phyloP scores from a whole-genome alignment of 2,888 invertebrate genomes.

The Aethes cnicana region DNA sequence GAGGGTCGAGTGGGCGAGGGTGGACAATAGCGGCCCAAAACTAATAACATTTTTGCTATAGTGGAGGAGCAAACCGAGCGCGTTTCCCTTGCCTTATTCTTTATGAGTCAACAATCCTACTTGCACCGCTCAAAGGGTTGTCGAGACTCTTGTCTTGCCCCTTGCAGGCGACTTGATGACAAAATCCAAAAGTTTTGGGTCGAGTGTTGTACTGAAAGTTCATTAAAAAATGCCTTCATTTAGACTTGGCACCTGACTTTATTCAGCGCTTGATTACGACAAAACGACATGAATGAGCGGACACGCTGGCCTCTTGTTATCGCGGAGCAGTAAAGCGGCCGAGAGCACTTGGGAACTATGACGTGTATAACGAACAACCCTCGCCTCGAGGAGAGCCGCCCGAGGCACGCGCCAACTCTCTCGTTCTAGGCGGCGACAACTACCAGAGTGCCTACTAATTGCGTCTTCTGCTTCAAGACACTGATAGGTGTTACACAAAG shows the following conservation, averaged over 20 bases:
- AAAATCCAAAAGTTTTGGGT: too few species aligned
- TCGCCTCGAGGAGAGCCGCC: constrained; percentile 49
- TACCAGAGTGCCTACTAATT: constrained; percentile 40
- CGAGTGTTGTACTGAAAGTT: neutral
- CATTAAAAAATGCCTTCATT: constrained; percentile 38
- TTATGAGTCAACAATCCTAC: constrained; percentile 71
- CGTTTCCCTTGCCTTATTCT: constrained; percentile 62
- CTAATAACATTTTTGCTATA: constrained; percentile 81
- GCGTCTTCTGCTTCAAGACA: constrained; percentile 25
- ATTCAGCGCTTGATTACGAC: constrained; percentile 50
- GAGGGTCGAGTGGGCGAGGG: constrained; percentile 62
- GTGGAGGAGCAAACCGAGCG: constrained; percentile 65
- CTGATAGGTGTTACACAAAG: constrained; percentile 13
- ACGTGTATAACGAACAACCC: constrained; percentile 74
- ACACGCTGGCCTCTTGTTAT: constrained; percentile 69
- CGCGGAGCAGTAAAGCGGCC: constrained; percentile 62
- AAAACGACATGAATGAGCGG: constrained; percentile 71
- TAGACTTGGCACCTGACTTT: constrained; percentile 46
- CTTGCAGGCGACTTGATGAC: too few species aligned
- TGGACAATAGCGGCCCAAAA: constrained; percentile 77
- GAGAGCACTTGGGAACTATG: constrained; percentile 71
- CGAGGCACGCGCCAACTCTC: constrained; percentile 60
- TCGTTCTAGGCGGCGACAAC: constrained; percentile 43
- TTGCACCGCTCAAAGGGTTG: constrained; percentile 69
- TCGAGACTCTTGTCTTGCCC: constrained; percentile 48